These are phyloP conservation scores for Apamea epomidion DNA, from an alignment of 2,888 invertebrate genomes.

Conservation along the genomic window DNA sequence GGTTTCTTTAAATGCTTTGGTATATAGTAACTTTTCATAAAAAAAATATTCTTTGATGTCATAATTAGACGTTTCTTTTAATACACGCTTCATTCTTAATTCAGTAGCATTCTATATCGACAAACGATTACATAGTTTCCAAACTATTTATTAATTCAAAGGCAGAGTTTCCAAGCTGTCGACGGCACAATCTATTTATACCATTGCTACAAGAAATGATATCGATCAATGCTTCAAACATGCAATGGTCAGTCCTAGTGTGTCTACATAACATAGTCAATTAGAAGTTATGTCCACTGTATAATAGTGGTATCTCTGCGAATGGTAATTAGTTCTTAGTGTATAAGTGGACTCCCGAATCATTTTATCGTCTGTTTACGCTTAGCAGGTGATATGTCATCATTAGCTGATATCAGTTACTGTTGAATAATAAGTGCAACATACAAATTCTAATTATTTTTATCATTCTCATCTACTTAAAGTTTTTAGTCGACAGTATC, in stretches of 20 bases:
- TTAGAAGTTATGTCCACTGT: conserved; percentile 44
- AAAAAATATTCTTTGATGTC: neutral
- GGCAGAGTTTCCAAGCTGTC: conserved; percentile 47
- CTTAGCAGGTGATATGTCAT: conserved; percentile 42
- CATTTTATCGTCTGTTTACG: conserved; percentile 37
- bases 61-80: neutral
- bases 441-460: conserved; percentile 22
- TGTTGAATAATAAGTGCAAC: conserved; percentile 22
- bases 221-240: conserved; percentile 51
- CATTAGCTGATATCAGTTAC: conserved; percentile 38
- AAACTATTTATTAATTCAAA: conserved; percentile 51
- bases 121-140: conserved; percentile 41
- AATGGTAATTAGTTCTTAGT: conserved; percentile 40
- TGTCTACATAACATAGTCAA: conserved; percentile 41
- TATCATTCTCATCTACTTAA: conserved; percentile 23
- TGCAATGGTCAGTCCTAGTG: conserved; percentile 49
- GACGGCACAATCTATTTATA: conserved; percentile 56
- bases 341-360: conserved; percentile 38
- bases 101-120: conserved; percentile 44
- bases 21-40: neutral
- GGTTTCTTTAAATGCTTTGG: neutral
- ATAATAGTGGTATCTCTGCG: conserved; percentile 46
- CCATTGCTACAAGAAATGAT: conserved; percentile 38
- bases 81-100: conserved; percentile 33
- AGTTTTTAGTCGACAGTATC: conserved; percentile 16